Evolutionary conservation across 2,113 vertebrate species (phyloP), one percentile per base, ranked within the genome.

Genomic region (Kryptolebias marmoratus): DNA sequence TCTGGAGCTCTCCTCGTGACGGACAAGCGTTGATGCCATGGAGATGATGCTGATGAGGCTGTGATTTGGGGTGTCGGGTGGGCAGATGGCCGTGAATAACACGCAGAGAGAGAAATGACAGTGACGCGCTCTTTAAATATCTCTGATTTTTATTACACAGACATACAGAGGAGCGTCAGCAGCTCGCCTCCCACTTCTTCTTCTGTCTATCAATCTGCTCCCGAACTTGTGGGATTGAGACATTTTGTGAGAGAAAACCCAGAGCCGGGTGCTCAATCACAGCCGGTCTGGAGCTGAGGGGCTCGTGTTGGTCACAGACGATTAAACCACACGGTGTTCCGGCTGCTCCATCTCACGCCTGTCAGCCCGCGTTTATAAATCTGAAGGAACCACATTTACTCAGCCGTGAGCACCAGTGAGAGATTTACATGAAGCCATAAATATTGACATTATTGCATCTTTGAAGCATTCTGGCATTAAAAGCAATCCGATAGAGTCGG

Each of bases 61-160:
- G 60, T 84, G 81, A 87, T 87, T 92, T 85, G 64, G 73, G 78
- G 66, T 28, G 79, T 45, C 13, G 61, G 71, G 47, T 68, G 55
- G 82, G 76, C 90, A 90, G 88, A 84, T 78, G 85, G 80, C 68
- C 2, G 55, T 91, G 77, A 90, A 89, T 91, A 88, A 83, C 45
- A 64, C 45, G 30, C 4, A 62, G 28, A 47, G 3, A 82, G 28
- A 80, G 75, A 85, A 76, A 85, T 39, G 50, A 83, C 74, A 64
- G 45, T 85, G 52, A 87, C 74, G 11, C 1, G 6, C 67, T 82
- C 79, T 89, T 91, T 88, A 92, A 90, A 92, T 87, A 90, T 89
- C 85, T 83, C 85, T 79, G 36, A 83, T 66, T 77, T 65, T 73
- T 73, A 93, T 94, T 91, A 90, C 83, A 90, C 82, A 91, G 74